A percentile compares a stretch with the other conserved stretches of the same genome.
These are phyloP conservation scores for Ctenopoma multispine DNA, from an alignment of 2,797 vertebrate species.

Conservation along the genomic window DNA sequence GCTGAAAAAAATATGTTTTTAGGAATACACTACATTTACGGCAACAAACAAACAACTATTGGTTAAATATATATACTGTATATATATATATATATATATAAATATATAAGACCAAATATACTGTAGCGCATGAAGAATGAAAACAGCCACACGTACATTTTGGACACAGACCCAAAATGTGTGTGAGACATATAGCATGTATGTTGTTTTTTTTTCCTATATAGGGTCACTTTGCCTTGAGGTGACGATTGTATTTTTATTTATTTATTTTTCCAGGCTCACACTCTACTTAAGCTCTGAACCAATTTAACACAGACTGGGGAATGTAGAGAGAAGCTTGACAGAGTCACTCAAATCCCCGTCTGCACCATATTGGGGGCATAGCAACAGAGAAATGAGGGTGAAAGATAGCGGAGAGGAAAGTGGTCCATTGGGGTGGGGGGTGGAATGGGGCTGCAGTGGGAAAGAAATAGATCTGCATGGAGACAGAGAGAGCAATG, in stretches of 20 bases:
- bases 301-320: slow-evolving; percentile 72
- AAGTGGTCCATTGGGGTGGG: slow-evolving; percentile 33
- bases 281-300: slow-evolving; percentile 73
- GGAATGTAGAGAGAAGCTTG: slow-evolving; percentile 65
- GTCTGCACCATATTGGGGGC: slow-evolving; percentile 62
- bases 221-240: slow-evolving; percentile 75
- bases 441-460: background rate
- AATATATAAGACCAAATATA: background rate
- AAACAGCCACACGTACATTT: slow-evolving; percentile 2
- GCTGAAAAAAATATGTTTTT: background rate
- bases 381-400: slow-evolving; percentile 58
- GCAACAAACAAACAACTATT: background rate
- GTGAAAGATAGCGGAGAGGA: slow-evolving; percentile 51
- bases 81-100: too few relatives aligned
- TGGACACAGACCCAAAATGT: background rate
- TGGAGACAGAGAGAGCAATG: slow-evolving; percentile 13
- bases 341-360: slow-evolving; percentile 76
- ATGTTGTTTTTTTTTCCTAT: slow-evolving; percentile 22
- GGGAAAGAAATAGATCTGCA: slow-evolving; percentile 39
- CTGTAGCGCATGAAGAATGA: slow-evolving; percentile 6
- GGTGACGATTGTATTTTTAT: slow-evolving; percentile 65
- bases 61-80: too few relatives aligned
- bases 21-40: background rate
- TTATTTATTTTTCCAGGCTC: slow-evolving; percentile 50
- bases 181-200: slow-evolving; percentile 32